These are phyloP conservation scores for Pachymerium ferrugineum DNA, from an alignment of 2,888 invertebrate species.

Conservation along the genomic window DNA sequence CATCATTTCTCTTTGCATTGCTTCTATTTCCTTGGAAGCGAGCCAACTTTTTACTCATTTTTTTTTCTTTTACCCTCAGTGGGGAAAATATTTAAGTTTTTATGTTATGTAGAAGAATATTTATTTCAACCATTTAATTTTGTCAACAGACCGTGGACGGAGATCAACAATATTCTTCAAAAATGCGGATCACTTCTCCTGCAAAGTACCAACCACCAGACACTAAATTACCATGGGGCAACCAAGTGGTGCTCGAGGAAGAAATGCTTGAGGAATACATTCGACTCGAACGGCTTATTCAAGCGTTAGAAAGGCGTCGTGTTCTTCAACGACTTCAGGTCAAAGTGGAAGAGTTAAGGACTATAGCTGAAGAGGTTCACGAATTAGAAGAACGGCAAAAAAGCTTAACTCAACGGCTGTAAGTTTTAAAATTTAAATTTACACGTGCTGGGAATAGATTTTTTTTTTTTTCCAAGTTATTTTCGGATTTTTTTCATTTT, in stretches of 20 bases:
- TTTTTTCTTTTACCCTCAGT: neutral
- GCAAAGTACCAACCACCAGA: constrained; percentile 6
- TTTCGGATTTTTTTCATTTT: too few relatives aligned
- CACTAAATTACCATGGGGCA: constrained; percentile 18
- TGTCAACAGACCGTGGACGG: neutral
- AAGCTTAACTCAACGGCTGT: constrained; percentile 24
- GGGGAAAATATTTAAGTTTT: neutral
- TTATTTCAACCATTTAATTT: neutral
- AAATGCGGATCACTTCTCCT: neutral
- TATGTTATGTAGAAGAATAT: neutral
- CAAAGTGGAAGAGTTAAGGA: constrained; percentile 33
- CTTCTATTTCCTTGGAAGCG: neutral
- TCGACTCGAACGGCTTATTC: constrained; percentile 33
- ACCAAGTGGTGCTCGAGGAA: constrained; percentile 31
- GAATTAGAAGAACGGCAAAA: constrained; percentile 43
- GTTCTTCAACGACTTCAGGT: constrained; percentile 33
- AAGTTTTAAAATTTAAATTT: constrained; percentile 5
- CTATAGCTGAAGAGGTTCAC: constrained; percentile 37
- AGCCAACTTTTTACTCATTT: neutral
- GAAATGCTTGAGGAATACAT: constrained; percentile 35
- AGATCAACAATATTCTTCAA: neutral
- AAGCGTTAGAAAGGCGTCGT: constrained; percentile 31
- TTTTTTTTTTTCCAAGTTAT: too few relatives aligned
- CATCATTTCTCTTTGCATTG: neutral
- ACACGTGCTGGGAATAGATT: neutral